Conservation (phyloP, 30 jellyfish, hydroid and myxozoan species). For the Pelagia noctiluca region DNA sequence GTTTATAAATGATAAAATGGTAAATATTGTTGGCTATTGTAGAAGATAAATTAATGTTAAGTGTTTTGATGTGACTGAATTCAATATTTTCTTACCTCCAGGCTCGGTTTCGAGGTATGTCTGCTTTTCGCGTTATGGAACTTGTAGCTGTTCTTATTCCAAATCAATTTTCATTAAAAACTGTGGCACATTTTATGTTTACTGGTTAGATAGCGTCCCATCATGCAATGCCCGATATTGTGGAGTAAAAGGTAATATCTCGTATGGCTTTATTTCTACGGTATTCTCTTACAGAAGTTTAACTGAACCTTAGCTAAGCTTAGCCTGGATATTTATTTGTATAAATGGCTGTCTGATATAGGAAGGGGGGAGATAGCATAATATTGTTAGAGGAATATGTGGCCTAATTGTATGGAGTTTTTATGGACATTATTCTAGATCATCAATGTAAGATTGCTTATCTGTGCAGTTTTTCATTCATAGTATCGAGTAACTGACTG, state of each 20-base stretch:
- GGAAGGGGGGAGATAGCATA: background rate
- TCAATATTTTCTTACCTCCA: background rate
- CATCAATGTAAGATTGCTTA: no score
- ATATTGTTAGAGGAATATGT: background rate
- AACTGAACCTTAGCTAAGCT: background rate
- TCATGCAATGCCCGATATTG: conserved; percentile 85
- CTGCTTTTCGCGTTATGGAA: conserved; percentile 73
- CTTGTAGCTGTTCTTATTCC: conserved; percentile 67
- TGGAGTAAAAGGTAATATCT: conserved; percentile 58
- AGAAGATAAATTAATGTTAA: no score
- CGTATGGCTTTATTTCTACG: no score
- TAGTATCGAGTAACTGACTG: no score
- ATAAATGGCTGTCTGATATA: background rate
- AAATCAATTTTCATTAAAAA: conserved; percentile 68
- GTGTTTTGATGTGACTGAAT: no score
- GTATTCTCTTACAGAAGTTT: no score
- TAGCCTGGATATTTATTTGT: background rate
- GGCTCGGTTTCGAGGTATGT: conserved; percentile 71
- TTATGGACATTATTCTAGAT: background rate
- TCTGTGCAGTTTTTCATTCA: no score
- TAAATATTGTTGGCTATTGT: no score
- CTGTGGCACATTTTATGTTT: conserved; percentile 83
- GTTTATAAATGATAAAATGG: no score
- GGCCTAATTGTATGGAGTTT: background rate
- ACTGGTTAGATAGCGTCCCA: conserved; percentile 74